These are phyloP conservation scores for Apolygus lucorum DNA, from an alignment of 1,140 invertebrate species.

Conservation along the genomic window DNA sequence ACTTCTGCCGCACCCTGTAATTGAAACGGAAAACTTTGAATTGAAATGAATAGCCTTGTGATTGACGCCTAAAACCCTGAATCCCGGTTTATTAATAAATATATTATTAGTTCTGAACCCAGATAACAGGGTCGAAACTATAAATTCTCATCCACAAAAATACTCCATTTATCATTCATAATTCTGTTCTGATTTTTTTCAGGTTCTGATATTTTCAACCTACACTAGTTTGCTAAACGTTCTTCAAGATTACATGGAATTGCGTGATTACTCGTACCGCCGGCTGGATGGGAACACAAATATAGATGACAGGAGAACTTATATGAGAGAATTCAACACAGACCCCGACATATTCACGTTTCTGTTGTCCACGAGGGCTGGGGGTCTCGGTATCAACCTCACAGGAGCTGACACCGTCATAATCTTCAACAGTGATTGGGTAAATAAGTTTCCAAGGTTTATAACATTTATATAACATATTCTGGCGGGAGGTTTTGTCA, in stretches of 20 bases:
- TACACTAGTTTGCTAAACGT: conserved; percentile 58
- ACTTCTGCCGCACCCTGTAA: no score
- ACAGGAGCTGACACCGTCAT: conserved; percentile 67
- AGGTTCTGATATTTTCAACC: conserved; percentile 63
- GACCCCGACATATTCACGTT: conserved; percentile 49
- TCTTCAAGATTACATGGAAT: conserved; percentile 54
- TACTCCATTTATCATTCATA: no score
- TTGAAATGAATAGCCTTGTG: no score
- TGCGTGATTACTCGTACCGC: conserved; percentile 47
- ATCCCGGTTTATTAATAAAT: background rate
- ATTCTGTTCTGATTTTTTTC: conserved; percentile 10
- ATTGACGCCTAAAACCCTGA: background rate
- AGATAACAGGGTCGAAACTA: no score
- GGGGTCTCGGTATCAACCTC: conserved; percentile 65
- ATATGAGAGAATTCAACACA: conserved; percentile 47
- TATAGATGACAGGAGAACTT: conserved; percentile 37
- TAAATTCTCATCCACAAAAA: no score
- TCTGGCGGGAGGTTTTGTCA: no score
- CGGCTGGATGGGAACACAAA: conserved; percentile 54
- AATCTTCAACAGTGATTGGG: conserved; percentile 66
- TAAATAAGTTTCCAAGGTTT: conserved; percentile 30
- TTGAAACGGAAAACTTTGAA: no score
- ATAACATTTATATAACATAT: no score
- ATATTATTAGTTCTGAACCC: no score
- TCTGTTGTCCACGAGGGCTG: conserved; percentile 52